Conservation (phyloP, 2,797 vertebrate species). For the Distichodus sexfasciatus region DNA sequence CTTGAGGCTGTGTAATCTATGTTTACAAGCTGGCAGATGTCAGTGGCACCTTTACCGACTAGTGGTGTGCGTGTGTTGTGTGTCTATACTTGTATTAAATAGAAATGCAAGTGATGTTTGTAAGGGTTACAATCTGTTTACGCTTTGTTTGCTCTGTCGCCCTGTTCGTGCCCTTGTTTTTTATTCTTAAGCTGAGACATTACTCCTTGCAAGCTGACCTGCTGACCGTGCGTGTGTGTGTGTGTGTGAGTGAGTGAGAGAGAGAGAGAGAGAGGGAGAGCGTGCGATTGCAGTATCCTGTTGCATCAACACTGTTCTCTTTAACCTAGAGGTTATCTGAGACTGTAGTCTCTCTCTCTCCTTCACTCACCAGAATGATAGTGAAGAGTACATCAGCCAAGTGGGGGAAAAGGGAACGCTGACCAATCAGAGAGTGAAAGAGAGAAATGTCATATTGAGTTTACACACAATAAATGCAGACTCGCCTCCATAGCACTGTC, state of each 20-base stretch:
- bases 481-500: background rate
- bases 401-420: background rate
- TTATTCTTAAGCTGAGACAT: background rate
- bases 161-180: background rate
- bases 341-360: conserved; percentile 38
- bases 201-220: background rate
- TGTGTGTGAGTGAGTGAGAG: conserved; percentile 30
- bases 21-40: conserved; percentile 20
- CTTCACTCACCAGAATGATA: conserved; percentile 41
- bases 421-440: background rate
- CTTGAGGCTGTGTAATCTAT: conserved; percentile 32
- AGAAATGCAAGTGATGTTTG: background rate
- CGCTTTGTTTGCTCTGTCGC: too few species aligned
- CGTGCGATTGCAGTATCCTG: conserved; percentile 49
- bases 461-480: background rate
- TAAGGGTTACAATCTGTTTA: background rate
- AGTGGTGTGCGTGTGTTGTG: conserved; percentile 1
- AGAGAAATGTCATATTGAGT: background rate
- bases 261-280: conserved; percentile 29
- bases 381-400: background rate
- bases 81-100: background rate
- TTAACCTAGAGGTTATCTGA: conserved; percentile 63
- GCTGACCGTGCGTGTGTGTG: conserved; percentile 50
- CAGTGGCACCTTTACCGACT: too few species aligned
- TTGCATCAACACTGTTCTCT: conserved; percentile 55